Base-by-base conservation (phyloP, 2,888 invertebrate species). In the Salpingus planirostris region DNA sequence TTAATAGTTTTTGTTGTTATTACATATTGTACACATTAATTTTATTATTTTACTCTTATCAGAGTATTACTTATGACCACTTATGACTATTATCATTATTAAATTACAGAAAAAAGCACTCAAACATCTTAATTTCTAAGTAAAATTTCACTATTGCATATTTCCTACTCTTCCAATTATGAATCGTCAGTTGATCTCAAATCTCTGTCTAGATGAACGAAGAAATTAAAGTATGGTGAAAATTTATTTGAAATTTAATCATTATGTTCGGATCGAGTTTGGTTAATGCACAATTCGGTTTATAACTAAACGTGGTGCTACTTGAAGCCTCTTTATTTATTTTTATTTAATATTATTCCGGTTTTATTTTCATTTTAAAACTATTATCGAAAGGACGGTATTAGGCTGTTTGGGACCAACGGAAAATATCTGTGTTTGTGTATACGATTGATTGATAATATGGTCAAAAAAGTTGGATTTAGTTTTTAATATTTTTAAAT, bases 361-460 rank as follows among this genome's bases (percentile, higher is more conserved):
- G 18, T 37, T 21, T 26, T 37, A 36, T 25, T 25, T 35, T 44
- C 34, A 29, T 37, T 10, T 23, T 23, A 10, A 23, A 5, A n/a
- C 35, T 36, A 36, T 34, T 42, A 42, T 46, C 39, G 33, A 42
- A 43, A 35, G 32, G 25, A 28, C 36, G 31, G 35, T 28, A 33
- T 36, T 31, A 29, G 38, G 36, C 36, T 36, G 36, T 36, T 36
- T 32, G 36, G 47, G 47, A 47, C 47, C 47, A 47, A 41, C 30
- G 31, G 35, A 36, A 35, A 23, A 40, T 32, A 38, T 36, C 31
- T 38, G 28, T 33, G 46, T 38, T 40, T 43, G 46, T 43, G 50
- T 53, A 51, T 50, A 50, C 49, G 49, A 49, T 40, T 41, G 40
- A 36, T 34, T 43, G 43, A n/a, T n/a, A n/a, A n/a, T n/a, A n/a